These are phyloP conservation scores for Hoplostethus mediterraneus DNA, from an alignment of 2,797 vertebrate species.

Conservation along the genomic window DNA sequence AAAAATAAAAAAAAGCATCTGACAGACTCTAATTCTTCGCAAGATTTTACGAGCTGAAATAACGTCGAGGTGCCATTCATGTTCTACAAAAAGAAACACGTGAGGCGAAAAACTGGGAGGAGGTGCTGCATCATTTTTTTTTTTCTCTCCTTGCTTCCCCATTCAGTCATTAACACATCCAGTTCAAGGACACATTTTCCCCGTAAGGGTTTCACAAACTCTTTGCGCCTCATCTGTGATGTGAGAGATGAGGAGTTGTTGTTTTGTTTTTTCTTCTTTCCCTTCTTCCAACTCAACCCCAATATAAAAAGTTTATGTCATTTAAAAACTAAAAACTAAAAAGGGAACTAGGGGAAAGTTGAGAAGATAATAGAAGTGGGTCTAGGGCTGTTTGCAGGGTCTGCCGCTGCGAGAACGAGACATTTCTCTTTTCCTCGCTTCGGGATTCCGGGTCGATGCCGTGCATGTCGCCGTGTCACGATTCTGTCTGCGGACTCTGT, in stretches of 20 bases:
- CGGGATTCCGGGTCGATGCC: constrained; percentile 60
- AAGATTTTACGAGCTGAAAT: constrained; percentile 47
- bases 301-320: constrained; percentile 68
- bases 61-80: constrained; percentile 66
- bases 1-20: constrained; percentile 60
- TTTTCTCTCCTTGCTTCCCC: constrained; percentile 15
- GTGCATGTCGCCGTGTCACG: constrained; percentile 55
- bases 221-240: constrained; percentile 71
- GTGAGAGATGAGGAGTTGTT: constrained; percentile 36
- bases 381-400: constrained; percentile 15
- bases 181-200: constrained; percentile 73
- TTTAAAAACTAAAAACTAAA: constrained; percentile 50
- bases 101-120: constrained; percentile 53
- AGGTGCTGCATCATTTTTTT: constrained; percentile 66
- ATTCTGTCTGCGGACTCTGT: constrained; percentile 71
- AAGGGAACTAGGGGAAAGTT: constrained; percentile 62
- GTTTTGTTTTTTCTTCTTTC: background rate
- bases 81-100: constrained; percentile 60
- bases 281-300: constrained; percentile 26
- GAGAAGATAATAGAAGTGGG: constrained; percentile 45
- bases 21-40: constrained; percentile 52
- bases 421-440: constrained; percentile 46
- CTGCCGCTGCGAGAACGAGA: constrained; percentile 20
- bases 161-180: constrained; percentile 78
- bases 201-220: constrained; percentile 76